phyloP scores from a whole-genome alignment of 1,140 invertebrate genomes.

The Cyphomyrmex costatus region DNA sequence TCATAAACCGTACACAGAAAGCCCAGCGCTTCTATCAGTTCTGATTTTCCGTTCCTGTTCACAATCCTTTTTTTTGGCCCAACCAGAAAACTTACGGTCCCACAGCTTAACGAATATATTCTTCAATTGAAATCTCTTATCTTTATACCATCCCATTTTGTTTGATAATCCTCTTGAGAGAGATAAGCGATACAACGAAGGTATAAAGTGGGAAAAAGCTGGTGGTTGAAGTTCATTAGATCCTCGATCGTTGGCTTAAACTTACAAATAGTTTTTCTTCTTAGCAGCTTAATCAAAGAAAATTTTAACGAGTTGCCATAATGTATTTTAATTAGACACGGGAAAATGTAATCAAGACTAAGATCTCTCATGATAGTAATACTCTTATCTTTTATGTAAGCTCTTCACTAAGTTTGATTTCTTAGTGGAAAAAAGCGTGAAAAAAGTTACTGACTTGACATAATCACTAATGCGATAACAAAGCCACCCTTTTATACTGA shows the following conservation, averaged over 20 bases:
- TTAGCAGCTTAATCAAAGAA: background rate
- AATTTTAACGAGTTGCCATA: background rate
- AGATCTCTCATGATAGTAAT: background rate
- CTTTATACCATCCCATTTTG: conserved; percentile 30
- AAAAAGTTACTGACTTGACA: background rate
- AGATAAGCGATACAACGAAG: background rate
- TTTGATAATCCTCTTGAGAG: conserved; percentile 29
- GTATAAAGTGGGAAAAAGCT: background rate
- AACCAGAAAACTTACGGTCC: background rate
- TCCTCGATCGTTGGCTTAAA: background rate
- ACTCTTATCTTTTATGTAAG: background rate
- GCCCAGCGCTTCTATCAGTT: conserved; percentile 21
- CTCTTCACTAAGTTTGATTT: background rate
- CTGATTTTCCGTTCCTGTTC: conserved; percentile 29
- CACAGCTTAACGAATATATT: conserved; percentile 36
- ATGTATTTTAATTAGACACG: conserved; percentile 14
- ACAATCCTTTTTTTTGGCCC: background rate
- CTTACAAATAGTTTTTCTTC: background rate
- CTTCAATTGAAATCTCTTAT: conserved; percentile 22
- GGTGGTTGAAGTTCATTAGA: background rate
- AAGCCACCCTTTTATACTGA: background rate
- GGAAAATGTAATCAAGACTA: conserved; percentile 18
- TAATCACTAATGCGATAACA: background rate
- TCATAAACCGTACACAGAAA: conserved; percentile 38
- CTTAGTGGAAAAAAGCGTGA: background rate